phyloP scores from a whole-genome alignment of 2,113 vertebrate genomes.

The Mobula birostris region DNA sequence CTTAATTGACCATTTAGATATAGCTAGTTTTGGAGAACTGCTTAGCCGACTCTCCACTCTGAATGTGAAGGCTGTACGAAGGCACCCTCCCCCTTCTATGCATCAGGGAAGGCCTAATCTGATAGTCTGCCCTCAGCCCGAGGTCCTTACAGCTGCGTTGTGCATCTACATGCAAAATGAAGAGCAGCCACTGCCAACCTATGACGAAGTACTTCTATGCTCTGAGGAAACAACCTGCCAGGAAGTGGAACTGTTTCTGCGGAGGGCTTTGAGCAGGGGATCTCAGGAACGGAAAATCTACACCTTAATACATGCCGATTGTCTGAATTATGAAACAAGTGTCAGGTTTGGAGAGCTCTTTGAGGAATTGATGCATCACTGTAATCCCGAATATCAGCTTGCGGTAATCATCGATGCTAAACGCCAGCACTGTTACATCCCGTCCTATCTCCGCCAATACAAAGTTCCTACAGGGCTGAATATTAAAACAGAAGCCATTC shows the following conservation, averaged over 20 bases:
- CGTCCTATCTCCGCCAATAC: constrained; percentile 58
- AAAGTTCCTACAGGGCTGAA: constrained; percentile 51
- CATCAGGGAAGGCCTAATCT: constrained; percentile 56
- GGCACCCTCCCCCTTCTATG: constrained; percentile 48
- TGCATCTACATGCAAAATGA: constrained; percentile 50
- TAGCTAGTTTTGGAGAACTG: constrained; percentile 48
- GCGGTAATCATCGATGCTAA: constrained; percentile 54
- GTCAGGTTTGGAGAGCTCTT: constrained; percentile 52
- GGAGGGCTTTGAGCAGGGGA: constrained; percentile 51
- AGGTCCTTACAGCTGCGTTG: constrained; percentile 53
- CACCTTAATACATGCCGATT: constrained; percentile 55
- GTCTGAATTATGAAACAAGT: constrained; percentile 59
- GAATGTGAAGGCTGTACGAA: constrained; percentile 42
- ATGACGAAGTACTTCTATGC: constrained; percentile 63
- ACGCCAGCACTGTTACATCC: constrained; percentile 58
- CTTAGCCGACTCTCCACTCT: constrained; percentile 49
- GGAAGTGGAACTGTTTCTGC: constrained; percentile 62
- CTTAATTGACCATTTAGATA: constrained; percentile 50
- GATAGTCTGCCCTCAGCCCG: constrained; percentile 50
- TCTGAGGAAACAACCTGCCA: constrained; percentile 56
- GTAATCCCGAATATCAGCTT: constrained; percentile 49
- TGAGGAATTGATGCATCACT: constrained; percentile 49
- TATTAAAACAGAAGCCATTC: constrained; percentile 40
- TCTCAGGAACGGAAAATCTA: constrained; percentile 53
- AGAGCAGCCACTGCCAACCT: constrained; percentile 52